phyloP scores from a whole-genome alignment of 2,113 vertebrate species.

The Bubalus kerabau region DNA sequence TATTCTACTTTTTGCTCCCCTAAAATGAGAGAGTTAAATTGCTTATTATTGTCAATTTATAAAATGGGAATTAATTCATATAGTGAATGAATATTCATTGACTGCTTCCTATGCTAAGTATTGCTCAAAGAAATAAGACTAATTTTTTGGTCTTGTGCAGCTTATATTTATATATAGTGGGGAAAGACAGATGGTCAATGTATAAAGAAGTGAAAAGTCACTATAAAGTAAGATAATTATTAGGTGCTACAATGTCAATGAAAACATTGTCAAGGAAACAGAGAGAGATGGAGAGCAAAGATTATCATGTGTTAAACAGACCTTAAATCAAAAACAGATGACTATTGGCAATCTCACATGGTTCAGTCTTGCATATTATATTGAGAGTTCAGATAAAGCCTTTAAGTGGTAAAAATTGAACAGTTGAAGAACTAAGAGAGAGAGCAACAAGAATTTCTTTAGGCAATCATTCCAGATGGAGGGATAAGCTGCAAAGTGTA shows the following conservation, averaged over 20 bases:
- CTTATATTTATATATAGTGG: neutral
- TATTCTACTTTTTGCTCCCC: neutral
- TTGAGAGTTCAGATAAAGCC: neutral
- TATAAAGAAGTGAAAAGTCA: neutral
- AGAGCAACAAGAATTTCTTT: neutral
- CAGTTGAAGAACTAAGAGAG: neutral
- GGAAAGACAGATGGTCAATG: neutral
- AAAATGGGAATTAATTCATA: neutral
- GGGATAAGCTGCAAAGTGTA: fast-evolving
- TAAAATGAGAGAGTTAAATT: neutral
- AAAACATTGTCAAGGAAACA: neutral
- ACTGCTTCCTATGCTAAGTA: neutral
- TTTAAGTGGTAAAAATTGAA: neutral
- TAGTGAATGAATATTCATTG: neutral
- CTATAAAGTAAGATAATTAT: neutral
- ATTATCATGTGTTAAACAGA: neutral
- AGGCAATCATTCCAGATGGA: neutral
- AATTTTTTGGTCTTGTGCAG: neutral
- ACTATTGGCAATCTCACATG: neutral
- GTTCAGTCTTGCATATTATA: neutral
- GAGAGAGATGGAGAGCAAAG: neutral
- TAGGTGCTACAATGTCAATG: neutral
- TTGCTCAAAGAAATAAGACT: neutral
- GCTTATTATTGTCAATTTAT: neutral
- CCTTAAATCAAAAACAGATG: neutral